Evolutionary conservation across 2,888 invertebrate genomes (phyloP).

Genomic region (Agonopterix arenella): DNA sequence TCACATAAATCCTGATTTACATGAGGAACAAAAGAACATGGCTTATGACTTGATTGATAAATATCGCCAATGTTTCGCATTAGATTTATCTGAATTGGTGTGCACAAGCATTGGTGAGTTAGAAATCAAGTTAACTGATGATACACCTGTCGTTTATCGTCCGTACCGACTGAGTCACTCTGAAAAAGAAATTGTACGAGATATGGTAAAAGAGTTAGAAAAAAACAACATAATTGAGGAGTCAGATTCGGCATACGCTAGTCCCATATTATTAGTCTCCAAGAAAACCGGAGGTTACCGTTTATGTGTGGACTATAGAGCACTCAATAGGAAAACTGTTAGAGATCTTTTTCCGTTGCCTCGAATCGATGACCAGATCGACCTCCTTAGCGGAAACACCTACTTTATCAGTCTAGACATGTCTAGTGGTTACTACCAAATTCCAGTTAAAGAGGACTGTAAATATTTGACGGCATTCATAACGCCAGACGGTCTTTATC

Average conservation of each 20-base stretch:
- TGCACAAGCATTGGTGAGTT: constrained; percentile 1
- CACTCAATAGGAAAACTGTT: constrained; percentile 9
- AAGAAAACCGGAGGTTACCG: constrained; percentile 5
- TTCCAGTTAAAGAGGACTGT: constrained; percentile 7
- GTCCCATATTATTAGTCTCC: constrained; percentile 8
- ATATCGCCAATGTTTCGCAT: constrained; percentile 1
- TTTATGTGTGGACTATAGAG: constrained; percentile 7
- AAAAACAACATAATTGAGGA: constrained; percentile 1
- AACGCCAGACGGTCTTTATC: background rate
- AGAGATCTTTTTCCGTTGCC: constrained; percentile 10
- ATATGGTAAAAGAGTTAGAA: constrained; percentile 8
- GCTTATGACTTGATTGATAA: background rate
- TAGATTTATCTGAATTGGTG: constrained; percentile 1
- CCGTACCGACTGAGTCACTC: constrained; percentile 7
- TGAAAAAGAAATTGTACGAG: constrained; percentile 13
- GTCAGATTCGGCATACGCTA: constrained; percentile 3
- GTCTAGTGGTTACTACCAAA: constrained; percentile 12
- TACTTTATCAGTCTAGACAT: constrained; percentile 10
- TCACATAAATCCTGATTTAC: background rate
- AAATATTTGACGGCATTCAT: constrained; percentile 11
- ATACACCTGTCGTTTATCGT: constrained; percentile 2
- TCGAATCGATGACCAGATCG: constrained; percentile 1
- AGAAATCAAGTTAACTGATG: constrained; percentile 1
- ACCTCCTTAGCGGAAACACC: constrained; percentile 10
- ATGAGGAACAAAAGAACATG: background rate